Evolutionary conservation across 2,888 invertebrate genomes (phyloP).

Genomic region (Drosophila nr. perissopoda): DNA sequence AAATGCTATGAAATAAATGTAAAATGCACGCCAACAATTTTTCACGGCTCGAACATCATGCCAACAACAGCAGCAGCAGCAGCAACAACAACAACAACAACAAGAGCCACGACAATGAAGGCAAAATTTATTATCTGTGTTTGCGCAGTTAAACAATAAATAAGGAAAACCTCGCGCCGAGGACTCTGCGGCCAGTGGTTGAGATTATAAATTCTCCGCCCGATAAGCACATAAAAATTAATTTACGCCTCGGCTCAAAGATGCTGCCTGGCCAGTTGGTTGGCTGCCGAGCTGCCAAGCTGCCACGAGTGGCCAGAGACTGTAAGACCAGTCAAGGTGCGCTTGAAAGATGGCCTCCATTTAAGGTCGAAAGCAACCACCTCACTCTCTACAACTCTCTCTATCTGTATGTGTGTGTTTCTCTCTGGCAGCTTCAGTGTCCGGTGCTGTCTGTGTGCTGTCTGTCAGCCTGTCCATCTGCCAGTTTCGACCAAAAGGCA

Average conservation of each 20-base stretch:
- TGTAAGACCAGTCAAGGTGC: conserved; percentile 46
- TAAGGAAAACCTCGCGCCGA: conserved; percentile 30
- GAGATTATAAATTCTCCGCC: conserved; percentile 52
- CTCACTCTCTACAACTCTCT: not conserved
- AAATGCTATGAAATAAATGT: conserved; percentile 41
- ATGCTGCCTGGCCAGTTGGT: conserved; percentile 26
- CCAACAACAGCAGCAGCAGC: conserved; percentile 4
- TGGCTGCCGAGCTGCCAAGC: not conserved
- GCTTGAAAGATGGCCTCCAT: conserved; percentile 36
- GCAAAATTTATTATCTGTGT: conserved; percentile 63
- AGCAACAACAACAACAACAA: conserved; percentile 20
- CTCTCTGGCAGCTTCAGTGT: not conserved
- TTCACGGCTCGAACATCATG: conserved; percentile 56
- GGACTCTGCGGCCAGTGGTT: conserved; percentile 27
- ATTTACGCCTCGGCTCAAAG: conserved; percentile 50
- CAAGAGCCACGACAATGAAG: conserved; percentile 36
- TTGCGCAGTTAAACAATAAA: conserved; percentile 67
- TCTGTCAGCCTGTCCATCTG: conserved; percentile 22
- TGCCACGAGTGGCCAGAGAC: conserved; percentile 4
- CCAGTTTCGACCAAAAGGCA: conserved; percentile 36
- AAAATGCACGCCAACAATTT: conserved; percentile 65
- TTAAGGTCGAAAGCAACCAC: conserved; percentile 31
- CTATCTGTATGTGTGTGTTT: not conserved
- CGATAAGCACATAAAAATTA: conserved; percentile 61
- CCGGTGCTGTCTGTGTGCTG: conserved; percentile 3